Evolutionary conservation across 2,113 vertebrate genomes (phyloP).

Genomic region (Coracopsis vasa): DNA sequence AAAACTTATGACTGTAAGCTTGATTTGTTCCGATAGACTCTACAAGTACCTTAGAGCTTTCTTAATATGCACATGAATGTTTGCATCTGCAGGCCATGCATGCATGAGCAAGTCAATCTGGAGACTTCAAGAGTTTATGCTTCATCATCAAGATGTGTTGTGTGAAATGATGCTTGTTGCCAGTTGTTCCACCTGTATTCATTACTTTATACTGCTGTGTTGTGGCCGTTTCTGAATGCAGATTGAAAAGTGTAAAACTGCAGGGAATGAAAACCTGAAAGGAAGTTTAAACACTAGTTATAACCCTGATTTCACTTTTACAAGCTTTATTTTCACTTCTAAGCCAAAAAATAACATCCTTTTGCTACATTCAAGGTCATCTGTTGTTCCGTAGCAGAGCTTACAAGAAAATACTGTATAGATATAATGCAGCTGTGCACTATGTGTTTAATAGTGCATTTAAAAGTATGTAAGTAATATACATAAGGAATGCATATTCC

Average conservation of each 20-base stretch:
- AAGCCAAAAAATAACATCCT: background rate
- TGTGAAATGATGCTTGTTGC: background rate
- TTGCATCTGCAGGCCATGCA: background rate
- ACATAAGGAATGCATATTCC: background rate
- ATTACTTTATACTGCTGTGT: background rate
- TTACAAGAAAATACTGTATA: background rate
- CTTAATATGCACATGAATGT: background rate
- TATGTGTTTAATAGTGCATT: background rate
- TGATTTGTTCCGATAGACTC: background rate
- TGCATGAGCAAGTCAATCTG: background rate
- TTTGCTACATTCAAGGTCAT: background rate
- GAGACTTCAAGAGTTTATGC: background rate
- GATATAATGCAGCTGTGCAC: background rate
- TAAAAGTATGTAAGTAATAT: background rate
- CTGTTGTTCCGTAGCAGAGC: background rate
- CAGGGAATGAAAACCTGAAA: background rate
- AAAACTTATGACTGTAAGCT: background rate
- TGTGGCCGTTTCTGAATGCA: background rate
- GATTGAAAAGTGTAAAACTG: background rate
- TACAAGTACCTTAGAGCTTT: background rate
- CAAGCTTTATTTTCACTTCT: background rate
- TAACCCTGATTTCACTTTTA: background rate
- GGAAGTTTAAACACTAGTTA: background rate
- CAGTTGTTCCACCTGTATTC: background rate
- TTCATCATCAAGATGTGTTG: background rate